These are phyloP conservation scores for Gracilinanus agilis DNA, from an alignment of 2,113 vertebrate genomes.

Conservation along the genomic window DNA sequence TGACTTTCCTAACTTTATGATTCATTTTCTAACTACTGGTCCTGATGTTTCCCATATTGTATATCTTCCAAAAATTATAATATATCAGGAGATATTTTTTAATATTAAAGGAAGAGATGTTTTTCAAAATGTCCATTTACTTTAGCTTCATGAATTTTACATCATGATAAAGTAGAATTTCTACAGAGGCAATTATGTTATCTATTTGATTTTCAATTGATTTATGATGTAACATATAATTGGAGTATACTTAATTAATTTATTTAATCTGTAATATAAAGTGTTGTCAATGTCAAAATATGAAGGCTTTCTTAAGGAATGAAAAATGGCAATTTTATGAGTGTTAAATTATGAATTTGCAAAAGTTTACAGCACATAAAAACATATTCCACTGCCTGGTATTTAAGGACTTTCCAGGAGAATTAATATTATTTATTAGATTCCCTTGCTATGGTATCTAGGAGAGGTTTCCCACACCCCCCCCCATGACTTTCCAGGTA, in stretches of 20 bases:
- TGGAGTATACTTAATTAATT: conserved; percentile 73
- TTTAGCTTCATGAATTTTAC: conserved; percentile 77
- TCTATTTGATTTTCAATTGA: conserved; percentile 76
- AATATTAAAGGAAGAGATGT: conserved; percentile 64
- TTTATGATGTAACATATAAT: conserved; percentile 76
- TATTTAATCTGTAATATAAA: conserved; percentile 69
- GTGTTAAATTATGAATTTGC: conserved; percentile 5
- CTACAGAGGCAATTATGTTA: conserved; percentile 76
- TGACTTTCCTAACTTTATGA: not conserved
- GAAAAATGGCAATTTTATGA: conserved; percentile 37
- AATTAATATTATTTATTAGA: not conserved
- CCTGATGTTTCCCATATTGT: not conserved
- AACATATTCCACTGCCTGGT: not conserved
- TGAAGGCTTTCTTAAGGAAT: conserved; percentile 7
- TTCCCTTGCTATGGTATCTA: too few relatives aligned
- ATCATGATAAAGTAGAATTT: conserved; percentile 61
- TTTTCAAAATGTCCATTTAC: conserved; percentile 52
- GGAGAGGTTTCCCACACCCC: too few relatives aligned
- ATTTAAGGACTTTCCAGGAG: not conserved
- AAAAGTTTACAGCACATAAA: not conserved
- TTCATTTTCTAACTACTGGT: not conserved
- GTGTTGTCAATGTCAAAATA: conserved; percentile 30
- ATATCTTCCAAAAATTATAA: not conserved
- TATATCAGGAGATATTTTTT: conserved; percentile 50
- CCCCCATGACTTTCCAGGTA: too few relatives aligned